Percentiles rank a stretch among this genome's conserved stretches.
Evolutionary conservation across 2,888 invertebrate species (phyloP).

Genomic region (Bellardia bayeri): DNA sequence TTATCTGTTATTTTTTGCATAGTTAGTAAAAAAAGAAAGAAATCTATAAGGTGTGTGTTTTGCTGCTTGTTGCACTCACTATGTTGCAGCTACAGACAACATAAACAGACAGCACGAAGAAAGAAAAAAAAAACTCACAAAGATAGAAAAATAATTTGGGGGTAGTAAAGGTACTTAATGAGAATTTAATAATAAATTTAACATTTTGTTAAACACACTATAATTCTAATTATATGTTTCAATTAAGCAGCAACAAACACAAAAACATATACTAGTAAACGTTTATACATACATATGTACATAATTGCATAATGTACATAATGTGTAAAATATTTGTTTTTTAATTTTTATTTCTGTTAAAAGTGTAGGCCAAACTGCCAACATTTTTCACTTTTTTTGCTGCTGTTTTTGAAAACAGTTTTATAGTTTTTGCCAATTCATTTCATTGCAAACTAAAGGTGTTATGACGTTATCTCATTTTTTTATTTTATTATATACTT

Average conservation of each 20-base stretch:
- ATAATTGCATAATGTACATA: not conserved
- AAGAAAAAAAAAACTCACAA: not conserved
- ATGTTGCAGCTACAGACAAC: constrained; percentile 40
- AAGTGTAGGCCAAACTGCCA: constrained; percentile 9
- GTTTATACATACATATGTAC: not conserved
- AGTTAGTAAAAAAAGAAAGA: not conserved
- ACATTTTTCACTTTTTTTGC: constrained; percentile 2
- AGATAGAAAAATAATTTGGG: constrained; percentile 22
- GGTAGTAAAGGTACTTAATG: constrained; percentile 53
- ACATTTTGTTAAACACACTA: constrained; percentile 67
- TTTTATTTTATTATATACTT: not conserved
- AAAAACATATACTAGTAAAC: not conserved
- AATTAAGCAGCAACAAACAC: constrained; percentile 21
- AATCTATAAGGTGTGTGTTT: constrained; percentile 53
- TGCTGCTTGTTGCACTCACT: constrained; percentile 33
- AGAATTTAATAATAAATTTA: constrained; percentile 64
- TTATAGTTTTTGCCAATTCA: constrained; percentile 63
- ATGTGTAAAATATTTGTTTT: not conserved
- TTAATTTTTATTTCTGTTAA: not conserved
- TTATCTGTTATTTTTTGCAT: not conserved
- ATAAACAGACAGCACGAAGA: not conserved
- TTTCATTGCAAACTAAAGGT: constrained; percentile 17
- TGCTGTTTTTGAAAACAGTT: constrained; percentile 20
- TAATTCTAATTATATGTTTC: constrained; percentile 57
- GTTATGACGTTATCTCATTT: constrained; percentile 48